Evolutionary conservation across 2,888 invertebrate genomes (phyloP), one percentile per base, ranked within the genome.

Genomic region (Anorthoa munda): DNA sequence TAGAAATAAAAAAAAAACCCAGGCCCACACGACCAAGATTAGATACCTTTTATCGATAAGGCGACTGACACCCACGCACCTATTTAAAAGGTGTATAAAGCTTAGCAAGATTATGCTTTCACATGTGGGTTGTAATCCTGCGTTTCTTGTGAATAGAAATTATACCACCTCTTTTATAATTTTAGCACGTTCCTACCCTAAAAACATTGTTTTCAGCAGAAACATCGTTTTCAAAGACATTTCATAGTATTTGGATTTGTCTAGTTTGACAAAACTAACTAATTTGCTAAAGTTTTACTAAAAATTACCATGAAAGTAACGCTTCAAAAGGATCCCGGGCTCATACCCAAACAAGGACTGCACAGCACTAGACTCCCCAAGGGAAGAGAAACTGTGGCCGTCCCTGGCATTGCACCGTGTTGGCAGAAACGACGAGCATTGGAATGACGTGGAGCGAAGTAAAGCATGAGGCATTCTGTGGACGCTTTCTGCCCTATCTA

Each of bases 41-140:
- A n/a, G n/a, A n/a, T 11, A 17, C 17, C 26, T 66, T 66, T 26
- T 15, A 45, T 11, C 15, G 15, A n/a, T 64, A 64, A 26, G 26
- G 17, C 17, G 26, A 31, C n/a, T 46, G 1, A 60, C 46, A 3
- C 26, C 26, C 26, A 65, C 21, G 26, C 46, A 66, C 17, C 17
- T 67, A 66, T 66, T 18, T 18, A 46, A 26, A 17, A 64, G n/a
- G 46, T 46, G 26, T 46, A 46, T 26, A 48, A 65, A 66, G 26
- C 21, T 66, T 26, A 26, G 12, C 65, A 7, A 7, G 26, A 46
- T 65, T 65, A 66, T 12, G 26, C 17, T 66, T 26, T 66, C 11
- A 64, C 11, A 17, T n/a, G 15, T 64, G 7, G 23, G n/a, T 5
- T n/a, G 66, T n/a, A 23, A 63, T 15, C 21, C 15, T 50, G 15